Evolutionary conservation across 2,797 vertebrate genomes (phyloP).

Genomic region (Rousettus madagascariensis): DNA sequence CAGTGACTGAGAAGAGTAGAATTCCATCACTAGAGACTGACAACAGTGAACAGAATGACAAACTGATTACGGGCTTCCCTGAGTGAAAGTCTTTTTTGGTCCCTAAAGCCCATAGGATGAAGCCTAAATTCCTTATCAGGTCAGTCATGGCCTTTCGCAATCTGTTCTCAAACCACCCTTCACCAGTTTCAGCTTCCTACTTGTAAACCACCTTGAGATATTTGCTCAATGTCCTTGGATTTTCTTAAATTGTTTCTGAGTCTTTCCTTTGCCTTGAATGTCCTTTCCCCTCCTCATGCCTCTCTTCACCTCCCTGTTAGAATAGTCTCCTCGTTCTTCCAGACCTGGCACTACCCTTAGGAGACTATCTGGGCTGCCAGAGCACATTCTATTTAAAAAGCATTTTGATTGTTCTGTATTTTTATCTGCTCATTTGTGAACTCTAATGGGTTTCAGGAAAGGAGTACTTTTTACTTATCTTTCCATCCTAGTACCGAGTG

Average conservation of each 20-base stretch:
- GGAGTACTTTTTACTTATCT: background rate
- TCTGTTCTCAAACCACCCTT: background rate
- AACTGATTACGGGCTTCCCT: background rate
- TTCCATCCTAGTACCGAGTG: background rate
- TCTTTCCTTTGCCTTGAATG: background rate
- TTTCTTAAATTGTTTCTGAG: background rate
- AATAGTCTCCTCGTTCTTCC: too few relatives aligned
- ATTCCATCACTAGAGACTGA: background rate
- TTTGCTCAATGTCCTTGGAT: background rate
- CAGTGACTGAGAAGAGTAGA: background rate
- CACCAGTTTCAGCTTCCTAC: background rate
- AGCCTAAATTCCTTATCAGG: background rate
- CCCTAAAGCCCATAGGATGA: background rate
- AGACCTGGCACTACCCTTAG: too few relatives aligned
- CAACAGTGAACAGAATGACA: background rate
- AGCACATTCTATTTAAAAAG: background rate
- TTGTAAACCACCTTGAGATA: background rate
- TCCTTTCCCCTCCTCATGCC: background rate
- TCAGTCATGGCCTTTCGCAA: fast-evolving
- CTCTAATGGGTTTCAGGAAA: background rate
- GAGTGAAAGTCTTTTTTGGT: background rate
- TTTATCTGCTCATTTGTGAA: background rate
- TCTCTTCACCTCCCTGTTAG: too few relatives aligned
- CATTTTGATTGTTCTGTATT: background rate
- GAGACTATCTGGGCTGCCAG: background rate